These are phyloP conservation scores for Mellilla xanthometata DNA, from an alignment of 2,888 invertebrate species.

Conservation along the genomic window DNA sequence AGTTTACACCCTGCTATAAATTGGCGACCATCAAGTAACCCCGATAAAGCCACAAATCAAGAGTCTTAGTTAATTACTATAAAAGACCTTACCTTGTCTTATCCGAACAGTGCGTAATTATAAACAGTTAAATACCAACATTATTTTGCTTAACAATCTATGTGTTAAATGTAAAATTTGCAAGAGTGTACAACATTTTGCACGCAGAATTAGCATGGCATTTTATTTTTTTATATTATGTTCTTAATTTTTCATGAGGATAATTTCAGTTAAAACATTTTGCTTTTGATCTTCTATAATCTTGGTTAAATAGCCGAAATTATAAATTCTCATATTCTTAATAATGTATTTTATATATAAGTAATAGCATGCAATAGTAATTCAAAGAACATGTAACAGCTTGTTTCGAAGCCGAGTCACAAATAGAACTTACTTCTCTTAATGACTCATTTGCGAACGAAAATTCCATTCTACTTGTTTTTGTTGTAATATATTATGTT, in stretches of 20 bases:
- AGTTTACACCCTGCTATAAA: conserved; percentile 56
- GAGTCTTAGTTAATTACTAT: conserved; percentile 57
- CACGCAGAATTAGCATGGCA: too few relatives aligned
- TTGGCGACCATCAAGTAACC: conserved; percentile 50
- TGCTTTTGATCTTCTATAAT: too few relatives aligned
- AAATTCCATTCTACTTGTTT: conserved; percentile 1
- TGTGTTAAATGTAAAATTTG: background rate
- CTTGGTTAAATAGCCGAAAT: too few relatives aligned
- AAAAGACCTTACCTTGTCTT: conserved; percentile 31
- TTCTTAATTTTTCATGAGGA: too few relatives aligned
- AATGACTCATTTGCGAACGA: conserved; percentile 19
- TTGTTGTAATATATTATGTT: conserved; percentile 10
- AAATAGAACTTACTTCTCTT: conserved; percentile 6
- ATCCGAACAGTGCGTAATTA: conserved; percentile 21
- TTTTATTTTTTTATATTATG: too few relatives aligned
- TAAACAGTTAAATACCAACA: conserved; percentile 8
- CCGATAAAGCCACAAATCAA: conserved; percentile 69
- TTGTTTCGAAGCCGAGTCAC: conserved; percentile 3
- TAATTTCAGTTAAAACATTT: too few relatives aligned
- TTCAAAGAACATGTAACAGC: background rate
- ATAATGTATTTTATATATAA: too few relatives aligned
- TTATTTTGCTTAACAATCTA: conserved; percentile 1
- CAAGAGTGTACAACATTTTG: background rate
- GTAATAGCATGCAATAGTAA: too few relatives aligned
- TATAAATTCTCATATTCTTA: too few relatives aligned